Evolutionary conservation across 2,797 vertebrate species (phyloP).

Genomic region (Sebastes kiyomatsui): DNA sequence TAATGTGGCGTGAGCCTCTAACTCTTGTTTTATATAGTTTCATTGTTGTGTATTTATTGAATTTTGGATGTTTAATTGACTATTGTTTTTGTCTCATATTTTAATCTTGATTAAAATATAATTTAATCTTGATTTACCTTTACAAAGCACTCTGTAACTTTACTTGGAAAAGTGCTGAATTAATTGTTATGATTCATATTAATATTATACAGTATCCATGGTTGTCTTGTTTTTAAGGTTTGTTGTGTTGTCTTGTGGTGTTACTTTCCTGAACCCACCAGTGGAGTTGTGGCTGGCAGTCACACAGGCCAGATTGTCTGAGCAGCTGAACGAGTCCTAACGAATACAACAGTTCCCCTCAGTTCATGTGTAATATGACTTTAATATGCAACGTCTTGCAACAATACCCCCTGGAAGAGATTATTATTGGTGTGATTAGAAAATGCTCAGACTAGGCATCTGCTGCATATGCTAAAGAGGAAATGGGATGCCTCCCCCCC

Average conservation of each 20-base stretch:
- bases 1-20: too few relatives aligned
- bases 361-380: neutral
- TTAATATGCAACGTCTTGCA: conserved; percentile 16
- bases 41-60: neutral
- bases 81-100: too few relatives aligned
- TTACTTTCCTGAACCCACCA: neutral
- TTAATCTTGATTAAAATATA: too few relatives aligned
- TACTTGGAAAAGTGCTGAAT: neutral
- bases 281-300: neutral
- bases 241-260: neutral
- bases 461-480: neutral
- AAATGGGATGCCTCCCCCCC: neutral
- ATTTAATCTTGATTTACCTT: neutral
- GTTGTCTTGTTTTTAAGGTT: neutral
- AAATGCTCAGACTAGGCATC: neutral
- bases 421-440: conserved; percentile 15
- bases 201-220: neutral
- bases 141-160: neutral
- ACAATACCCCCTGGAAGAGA: conserved; percentile 11
- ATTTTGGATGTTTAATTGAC: neutral
- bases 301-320: neutral
- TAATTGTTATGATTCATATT: neutral
- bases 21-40: too few relatives aligned
- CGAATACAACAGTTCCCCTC: neutral
- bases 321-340: neutral